Evolutionary conservation across 1,140 invertebrate species (phyloP).

Genomic region (Bactericera cockerelli): DNA sequence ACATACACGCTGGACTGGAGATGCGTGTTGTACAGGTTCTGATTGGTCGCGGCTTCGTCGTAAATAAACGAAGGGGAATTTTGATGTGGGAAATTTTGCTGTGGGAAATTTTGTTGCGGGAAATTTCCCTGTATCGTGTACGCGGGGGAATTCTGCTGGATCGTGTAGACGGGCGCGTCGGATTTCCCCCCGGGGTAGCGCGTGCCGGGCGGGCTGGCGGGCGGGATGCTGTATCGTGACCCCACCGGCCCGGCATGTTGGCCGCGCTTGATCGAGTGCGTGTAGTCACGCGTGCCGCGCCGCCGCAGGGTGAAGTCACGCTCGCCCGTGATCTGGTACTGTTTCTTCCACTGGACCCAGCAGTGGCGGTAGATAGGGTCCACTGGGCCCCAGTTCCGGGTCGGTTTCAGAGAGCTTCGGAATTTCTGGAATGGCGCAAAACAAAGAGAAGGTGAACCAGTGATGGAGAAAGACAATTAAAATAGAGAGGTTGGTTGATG

Average conservation of each 20-base stretch:
- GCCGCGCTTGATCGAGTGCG: constrained; percentile 34
- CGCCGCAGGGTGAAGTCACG: constrained; percentile 39
- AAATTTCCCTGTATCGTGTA: no score
- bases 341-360: constrained; percentile 34
- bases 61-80: not conserved
- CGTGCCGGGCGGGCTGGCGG: constrained; percentile 7
- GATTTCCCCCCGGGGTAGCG: no score
- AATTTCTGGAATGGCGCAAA: constrained; percentile 34
- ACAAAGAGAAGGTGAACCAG: not conserved
- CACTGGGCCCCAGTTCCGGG: constrained; percentile 41
- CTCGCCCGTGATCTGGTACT: constrained; percentile 29
- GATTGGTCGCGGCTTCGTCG: not conserved
- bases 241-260: constrained; percentile 16
- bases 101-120: no score
- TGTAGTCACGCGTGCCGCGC: constrained; percentile 41
- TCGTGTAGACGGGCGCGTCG: no score
- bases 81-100: no score
- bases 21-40: not conserved
- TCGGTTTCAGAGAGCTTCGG: constrained; percentile 36
- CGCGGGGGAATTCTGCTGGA: not conserved
- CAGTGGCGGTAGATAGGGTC: constrained; percentile 43
- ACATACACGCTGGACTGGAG: constrained; percentile 2
- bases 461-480: not conserved
- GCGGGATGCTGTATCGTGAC: constrained; percentile 14
- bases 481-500: no score